A percentile compares a stretch with the other conserved stretches of the same genome.
phyloP scores from a whole-genome alignment of 1,140 invertebrate genomes.

The Drosophila miranda region DNA sequence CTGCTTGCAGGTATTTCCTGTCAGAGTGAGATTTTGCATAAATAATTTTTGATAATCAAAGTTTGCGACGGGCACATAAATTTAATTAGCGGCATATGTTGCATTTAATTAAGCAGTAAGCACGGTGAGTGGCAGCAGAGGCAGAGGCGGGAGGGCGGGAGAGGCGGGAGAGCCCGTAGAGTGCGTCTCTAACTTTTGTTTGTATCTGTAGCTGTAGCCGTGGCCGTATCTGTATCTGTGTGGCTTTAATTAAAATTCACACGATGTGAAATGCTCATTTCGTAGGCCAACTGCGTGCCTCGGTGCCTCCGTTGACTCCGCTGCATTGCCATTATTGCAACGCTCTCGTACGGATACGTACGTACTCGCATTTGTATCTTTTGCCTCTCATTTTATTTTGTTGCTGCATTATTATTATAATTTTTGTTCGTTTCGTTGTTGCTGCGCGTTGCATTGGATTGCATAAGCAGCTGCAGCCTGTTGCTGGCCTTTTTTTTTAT shows the following conservation, averaged over 20 bases:
- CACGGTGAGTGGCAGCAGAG: conserved; percentile 35
- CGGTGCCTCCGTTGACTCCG: conserved; percentile 17
- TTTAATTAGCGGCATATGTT: conserved; percentile 80
- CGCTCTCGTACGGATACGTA: conserved; percentile 6
- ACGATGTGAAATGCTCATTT: conserved; percentile 77
- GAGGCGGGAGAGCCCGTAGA: conserved; percentile 5
- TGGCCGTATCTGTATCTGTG: conserved; percentile 10
- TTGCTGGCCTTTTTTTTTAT: conserved; percentile 32
- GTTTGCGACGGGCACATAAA: conserved; percentile 76
- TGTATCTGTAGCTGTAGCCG: conserved; percentile 2
- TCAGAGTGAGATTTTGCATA: conserved; percentile 73
- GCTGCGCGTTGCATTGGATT: conserved; percentile 47
- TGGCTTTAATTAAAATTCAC: conserved; percentile 76
- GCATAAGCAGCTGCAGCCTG: conserved; percentile 64
- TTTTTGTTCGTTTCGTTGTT: conserved; percentile 48
- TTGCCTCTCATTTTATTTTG: conserved; percentile 46
- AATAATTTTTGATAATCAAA: conserved; percentile 81
- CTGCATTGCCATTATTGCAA: conserved; percentile 56
- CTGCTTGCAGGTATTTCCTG: conserved; percentile 75
- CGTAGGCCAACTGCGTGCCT: conserved; percentile 72
- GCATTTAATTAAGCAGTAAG: conserved; percentile 79
- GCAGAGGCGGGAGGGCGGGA: not conserved
- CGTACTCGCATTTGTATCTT: conserved; percentile 38
- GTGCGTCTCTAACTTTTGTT: conserved; percentile 28
- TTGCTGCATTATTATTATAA: conserved; percentile 70